Evolutionary conservation across 2,888 invertebrate species (phyloP).

Genomic region (Loripinus fragilis): DNA sequence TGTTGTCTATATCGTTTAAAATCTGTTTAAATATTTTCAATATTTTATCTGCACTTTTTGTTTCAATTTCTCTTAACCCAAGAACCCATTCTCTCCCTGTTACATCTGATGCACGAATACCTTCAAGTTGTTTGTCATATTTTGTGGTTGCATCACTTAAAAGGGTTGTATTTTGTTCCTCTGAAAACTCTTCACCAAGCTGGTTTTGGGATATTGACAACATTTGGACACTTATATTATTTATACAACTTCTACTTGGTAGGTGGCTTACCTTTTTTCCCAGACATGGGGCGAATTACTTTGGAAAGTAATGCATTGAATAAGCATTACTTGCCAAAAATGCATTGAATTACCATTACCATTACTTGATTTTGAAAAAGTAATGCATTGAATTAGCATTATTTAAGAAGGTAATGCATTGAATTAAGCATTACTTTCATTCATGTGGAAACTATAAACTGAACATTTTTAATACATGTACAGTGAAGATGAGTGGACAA

Average conservation of each 20-base stretch:
- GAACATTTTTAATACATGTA: too few relatives aligned
- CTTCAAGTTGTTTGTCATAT: neutral
- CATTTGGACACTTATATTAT: neutral
- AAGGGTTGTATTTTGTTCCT: neutral
- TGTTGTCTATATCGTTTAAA: conserved; percentile 23
- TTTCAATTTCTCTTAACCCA: conserved; percentile 24
- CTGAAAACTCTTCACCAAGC: neutral
- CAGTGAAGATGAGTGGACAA: too few relatives aligned
- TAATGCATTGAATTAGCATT: too few relatives aligned
- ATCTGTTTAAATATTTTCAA: conserved; percentile 13
- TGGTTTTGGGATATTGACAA: conserved; percentile 10
- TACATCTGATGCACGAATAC: conserved; percentile 7
- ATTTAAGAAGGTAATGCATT: too few relatives aligned
- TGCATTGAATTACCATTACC: too few relatives aligned
- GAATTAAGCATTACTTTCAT: too few relatives aligned
- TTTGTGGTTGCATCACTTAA: conserved; percentile 19
- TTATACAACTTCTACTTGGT: neutral
- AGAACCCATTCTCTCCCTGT: conserved; percentile 16
- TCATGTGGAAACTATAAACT: too few relatives aligned
- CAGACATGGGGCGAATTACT: too few relatives aligned
- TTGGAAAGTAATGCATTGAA: too few relatives aligned
- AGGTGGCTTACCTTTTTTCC: neutral
- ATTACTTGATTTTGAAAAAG: too few relatives aligned
- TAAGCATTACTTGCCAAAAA: too few relatives aligned
- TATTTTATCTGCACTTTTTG: conserved; percentile 2